Percentiles rank a stretch among this genome's conserved stretches.
Evolutionary conservation across 1,140 invertebrate genomes (phyloP).

Genomic region (Nephotettix cincticeps): DNA sequence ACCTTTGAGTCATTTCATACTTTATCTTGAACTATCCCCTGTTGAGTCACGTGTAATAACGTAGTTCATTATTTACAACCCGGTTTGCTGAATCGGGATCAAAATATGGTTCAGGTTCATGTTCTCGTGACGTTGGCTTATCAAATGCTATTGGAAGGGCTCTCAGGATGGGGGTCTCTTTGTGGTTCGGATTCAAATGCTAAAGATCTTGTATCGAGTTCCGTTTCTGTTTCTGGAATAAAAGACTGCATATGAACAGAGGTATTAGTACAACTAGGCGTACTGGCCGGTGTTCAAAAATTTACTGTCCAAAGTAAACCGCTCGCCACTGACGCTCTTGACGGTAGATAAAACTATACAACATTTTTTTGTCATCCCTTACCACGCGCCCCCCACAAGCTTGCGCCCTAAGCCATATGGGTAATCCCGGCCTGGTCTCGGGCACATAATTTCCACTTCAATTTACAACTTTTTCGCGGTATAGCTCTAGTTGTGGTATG

Average conservation of each 20-base stretch:
- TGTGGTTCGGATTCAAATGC: background rate
- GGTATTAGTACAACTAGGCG: background rate
- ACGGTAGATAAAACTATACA: too few relatives aligned
- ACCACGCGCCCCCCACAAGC: too few relatives aligned
- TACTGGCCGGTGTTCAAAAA: too few relatives aligned
- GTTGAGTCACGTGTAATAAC: background rate
- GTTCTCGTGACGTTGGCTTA: background rate
- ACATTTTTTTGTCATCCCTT: too few relatives aligned
- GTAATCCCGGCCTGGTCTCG: too few relatives aligned
- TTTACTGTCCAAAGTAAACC: too few relatives aligned
- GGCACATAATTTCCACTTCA: too few relatives aligned
- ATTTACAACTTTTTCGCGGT: too few relatives aligned
- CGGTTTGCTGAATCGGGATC: slow-evolving; percentile 13
- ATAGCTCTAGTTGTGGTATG: too few relatives aligned
- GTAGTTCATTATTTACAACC: slow-evolving; percentile 5
- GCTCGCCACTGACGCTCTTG: too few relatives aligned
- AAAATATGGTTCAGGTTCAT: slow-evolving; percentile 6
- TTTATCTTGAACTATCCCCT: slow-evolving; percentile 7
- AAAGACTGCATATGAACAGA: background rate
- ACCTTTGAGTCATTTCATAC: background rate
- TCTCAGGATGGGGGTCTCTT: background rate
- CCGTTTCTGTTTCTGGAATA: background rate
- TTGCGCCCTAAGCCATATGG: too few relatives aligned
- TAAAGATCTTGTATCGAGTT: background rate
- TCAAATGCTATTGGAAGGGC: slow-evolving; percentile 1